Percentiles rank a stretch among this genome's conserved stretches.
Evolutionary conservation across 2,888 invertebrate genomes (phyloP).

Genomic region (Hymenopus coronatus): DNA sequence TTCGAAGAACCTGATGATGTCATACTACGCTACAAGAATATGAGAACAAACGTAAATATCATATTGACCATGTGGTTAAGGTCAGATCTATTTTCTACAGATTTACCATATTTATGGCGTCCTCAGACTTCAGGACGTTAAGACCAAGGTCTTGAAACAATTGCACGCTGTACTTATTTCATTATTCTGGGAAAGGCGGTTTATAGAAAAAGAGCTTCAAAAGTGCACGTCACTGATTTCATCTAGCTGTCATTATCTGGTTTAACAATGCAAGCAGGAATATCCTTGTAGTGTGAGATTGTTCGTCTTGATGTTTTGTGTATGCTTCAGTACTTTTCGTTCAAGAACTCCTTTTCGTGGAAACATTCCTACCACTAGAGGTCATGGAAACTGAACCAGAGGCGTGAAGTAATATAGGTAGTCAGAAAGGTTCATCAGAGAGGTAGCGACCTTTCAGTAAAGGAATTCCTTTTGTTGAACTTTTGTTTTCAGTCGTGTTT

Average conservation of each 20-base stretch:
- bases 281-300: neutral
- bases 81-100: neutral
- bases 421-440: neutral
- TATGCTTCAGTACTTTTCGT: neutral
- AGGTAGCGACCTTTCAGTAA: too few species aligned
- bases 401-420: neutral
- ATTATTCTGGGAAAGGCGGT: neutral
- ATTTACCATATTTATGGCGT: neutral
- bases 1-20: too few species aligned
- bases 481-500: too few species aligned
- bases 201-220: too few species aligned
- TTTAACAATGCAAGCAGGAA: neutral
- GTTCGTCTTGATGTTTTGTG: neutral
- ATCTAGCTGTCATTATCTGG: neutral
- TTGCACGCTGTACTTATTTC: too few species aligned
- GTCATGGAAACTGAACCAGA: neutral
- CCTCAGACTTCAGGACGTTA: neutral
- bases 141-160: neutral
- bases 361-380: neutral
- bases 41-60: neutral
- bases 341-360: neutral
- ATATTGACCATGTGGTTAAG: neutral
- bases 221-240: neutral
- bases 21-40: too few species aligned
- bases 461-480: too few species aligned